These are phyloP conservation scores for Dinoponera quadriceps DNA, from an alignment of 1,140 invertebrate genomes.

Conservation along the genomic window DNA sequence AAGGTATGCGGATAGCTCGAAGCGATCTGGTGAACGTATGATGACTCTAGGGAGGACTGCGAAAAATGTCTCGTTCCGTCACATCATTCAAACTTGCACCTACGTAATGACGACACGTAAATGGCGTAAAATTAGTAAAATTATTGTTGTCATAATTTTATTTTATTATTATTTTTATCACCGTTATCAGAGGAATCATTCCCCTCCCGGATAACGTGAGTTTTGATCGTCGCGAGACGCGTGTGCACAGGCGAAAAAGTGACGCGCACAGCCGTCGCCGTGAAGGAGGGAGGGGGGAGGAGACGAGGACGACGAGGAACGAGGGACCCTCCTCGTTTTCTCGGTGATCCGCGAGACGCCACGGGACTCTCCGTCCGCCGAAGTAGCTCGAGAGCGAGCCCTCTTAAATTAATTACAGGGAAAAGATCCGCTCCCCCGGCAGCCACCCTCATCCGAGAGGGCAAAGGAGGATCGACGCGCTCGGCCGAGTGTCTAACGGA, in stretches of 20 bases:
- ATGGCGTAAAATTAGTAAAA: no score
- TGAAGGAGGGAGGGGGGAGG: background rate
- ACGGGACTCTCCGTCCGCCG: conserved; percentile 57
- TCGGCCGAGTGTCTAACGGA: conserved; percentile 75
- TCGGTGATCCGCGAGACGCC: conserved; percentile 73
- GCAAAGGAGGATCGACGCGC: conserved; percentile 70
- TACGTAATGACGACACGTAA: no score
- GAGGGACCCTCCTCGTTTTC: conserved; percentile 64
- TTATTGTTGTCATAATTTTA: no score
- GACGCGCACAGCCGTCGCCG: conserved; percentile 3
- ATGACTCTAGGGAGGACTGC: background rate
- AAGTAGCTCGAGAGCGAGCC: conserved; percentile 77
- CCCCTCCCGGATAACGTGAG: background rate
- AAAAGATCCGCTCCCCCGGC: conserved; percentile 79
- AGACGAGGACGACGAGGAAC: conserved; percentile 47
- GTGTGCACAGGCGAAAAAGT: conserved; percentile 32
- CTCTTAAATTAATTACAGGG: conserved; percentile 84
- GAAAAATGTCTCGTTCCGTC: background rate
- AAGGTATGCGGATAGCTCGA: background rate
- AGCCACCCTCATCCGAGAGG: conserved; percentile 62
- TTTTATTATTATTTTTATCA: background rate
- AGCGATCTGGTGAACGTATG: background rate
- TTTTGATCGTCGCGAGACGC: conserved; percentile 25
- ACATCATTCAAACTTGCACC: no score
- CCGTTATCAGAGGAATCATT: background rate